Conservation (phyloP, 2,797 vertebrate genomes). For the Microctenopoma lineatum region DNA sequence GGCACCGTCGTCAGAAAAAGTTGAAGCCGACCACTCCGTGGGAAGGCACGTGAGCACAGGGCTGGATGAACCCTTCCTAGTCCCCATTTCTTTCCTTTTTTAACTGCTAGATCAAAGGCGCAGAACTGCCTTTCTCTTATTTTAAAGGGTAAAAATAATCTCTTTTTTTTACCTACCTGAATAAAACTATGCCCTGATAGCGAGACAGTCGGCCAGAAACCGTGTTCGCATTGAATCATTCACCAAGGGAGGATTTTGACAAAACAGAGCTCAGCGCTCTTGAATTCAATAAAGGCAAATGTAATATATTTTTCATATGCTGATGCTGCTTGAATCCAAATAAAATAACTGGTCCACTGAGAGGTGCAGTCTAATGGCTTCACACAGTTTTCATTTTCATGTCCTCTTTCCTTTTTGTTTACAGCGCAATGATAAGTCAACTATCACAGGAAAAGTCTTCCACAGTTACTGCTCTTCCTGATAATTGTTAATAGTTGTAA, state of each 20-base stretch:
- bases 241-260: slow-evolving; percentile 41
- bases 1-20: slow-evolving; percentile 58
- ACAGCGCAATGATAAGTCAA: slow-evolving; percentile 23
- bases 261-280: slow-evolving; percentile 57
- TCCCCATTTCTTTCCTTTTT: slow-evolving; percentile 68
- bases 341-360: slow-evolving; percentile 47
- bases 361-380: slow-evolving; percentile 41
- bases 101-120: slow-evolving; percentile 35
- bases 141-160: slow-evolving; percentile 13
- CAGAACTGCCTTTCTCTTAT: not conserved
- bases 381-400: slow-evolving; percentile 38
- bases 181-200: slow-evolving; percentile 46
- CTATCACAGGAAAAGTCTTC: not conserved
- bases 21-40: slow-evolving; percentile 57
- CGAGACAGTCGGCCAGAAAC: slow-evolving; percentile 31
- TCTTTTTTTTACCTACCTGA: slow-evolving; percentile 55
- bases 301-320: slow-evolving; percentile 62
- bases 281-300: slow-evolving; percentile 63
- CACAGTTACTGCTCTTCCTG: not conserved
- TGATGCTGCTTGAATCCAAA: slow-evolving; percentile 44
- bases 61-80: slow-evolving; percentile 69
- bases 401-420: slow-evolving; percentile 40
- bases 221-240: slow-evolving; percentile 30
- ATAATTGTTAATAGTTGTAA: not conserved
- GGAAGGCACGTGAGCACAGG: slow-evolving; percentile 62